Evolutionary conservation across 2,797 vertebrate genomes (phyloP).

Genomic region (Chloroceryle inda): DNA sequence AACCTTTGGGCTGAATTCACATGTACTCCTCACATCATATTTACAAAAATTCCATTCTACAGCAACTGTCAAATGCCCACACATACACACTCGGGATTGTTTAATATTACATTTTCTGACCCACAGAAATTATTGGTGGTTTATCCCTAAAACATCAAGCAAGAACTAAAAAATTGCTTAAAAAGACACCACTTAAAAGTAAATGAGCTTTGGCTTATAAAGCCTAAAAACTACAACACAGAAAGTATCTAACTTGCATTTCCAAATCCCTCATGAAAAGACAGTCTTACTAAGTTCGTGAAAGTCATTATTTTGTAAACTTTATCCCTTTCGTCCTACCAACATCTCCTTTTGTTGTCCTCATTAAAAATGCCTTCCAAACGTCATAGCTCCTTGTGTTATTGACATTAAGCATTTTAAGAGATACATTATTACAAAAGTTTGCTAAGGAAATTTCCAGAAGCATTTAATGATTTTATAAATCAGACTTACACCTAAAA

Average conservation of each 20-base stretch:
- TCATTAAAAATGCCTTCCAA: not conserved
- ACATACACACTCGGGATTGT: not conserved
- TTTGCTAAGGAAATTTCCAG: not conserved
- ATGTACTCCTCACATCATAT: not conserved
- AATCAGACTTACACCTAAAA: not conserved
- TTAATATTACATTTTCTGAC: not conserved
- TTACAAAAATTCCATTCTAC: not conserved
- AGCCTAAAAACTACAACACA: not conserved
- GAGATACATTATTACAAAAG: not conserved
- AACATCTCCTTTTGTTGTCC: not conserved
- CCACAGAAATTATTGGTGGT: not conserved
- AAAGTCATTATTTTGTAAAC: not conserved
- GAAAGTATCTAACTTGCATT: not conserved
- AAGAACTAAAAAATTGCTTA: not conserved
- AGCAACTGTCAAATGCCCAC: not conserved
- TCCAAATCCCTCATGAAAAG: not conserved
- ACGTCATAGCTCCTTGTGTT: not conserved
- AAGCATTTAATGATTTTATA: not conserved
- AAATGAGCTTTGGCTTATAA: not conserved
- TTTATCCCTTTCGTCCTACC: not conserved
- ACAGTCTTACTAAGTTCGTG: not conserved
- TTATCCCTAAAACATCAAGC: not conserved
- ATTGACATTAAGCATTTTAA: not conserved
- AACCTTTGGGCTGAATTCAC: not conserved
- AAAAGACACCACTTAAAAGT: not conserved